Conservation (phyloP, 2,888 invertebrate species). For the Cerceris rybyensis region DNA sequence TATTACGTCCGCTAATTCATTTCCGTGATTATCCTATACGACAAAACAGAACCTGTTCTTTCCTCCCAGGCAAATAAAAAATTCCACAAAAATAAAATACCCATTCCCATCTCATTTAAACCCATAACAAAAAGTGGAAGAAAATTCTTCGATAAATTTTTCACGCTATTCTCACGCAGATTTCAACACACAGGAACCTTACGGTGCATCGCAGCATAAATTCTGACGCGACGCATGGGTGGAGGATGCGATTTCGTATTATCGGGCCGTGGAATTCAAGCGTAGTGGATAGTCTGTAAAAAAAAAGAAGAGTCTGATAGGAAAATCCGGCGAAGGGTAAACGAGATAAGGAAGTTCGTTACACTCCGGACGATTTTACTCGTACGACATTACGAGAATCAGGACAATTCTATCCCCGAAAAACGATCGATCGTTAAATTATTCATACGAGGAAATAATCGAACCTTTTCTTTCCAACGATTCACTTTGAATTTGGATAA, state of each 20-base stretch:
- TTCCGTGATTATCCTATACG: background rate
- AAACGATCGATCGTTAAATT: background rate
- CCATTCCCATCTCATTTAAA: too few species aligned
- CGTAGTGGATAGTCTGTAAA: constrained; percentile 11
- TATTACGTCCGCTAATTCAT: constrained; percentile 7
- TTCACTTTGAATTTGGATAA: background rate
- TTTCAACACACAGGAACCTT: background rate
- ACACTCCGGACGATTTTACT: constrained; percentile 24
- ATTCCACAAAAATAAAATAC: too few species aligned
- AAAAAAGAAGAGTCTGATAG: constrained; percentile 25
- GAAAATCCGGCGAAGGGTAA: constrained; percentile 46
- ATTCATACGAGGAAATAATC: constrained; percentile 3
- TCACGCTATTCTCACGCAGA: background rate
- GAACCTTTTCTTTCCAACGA: constrained; percentile 1
- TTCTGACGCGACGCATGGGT: constrained; percentile 30
- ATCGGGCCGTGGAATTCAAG: constrained; percentile 38
- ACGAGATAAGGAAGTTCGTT: constrained; percentile 48
- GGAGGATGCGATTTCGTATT: constrained; percentile 42
- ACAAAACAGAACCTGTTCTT: too few species aligned
- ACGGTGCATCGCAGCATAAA: constrained; percentile 23
- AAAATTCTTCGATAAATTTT: background rate
- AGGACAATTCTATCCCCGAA: constrained; percentile 9
- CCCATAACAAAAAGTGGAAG: background rate
- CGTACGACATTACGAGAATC: constrained; percentile 8
- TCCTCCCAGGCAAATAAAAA: too few species aligned